Evolutionary conservation across 2,113 vertebrate genomes (phyloP), one percentile per base, ranked within the genome.

Genomic region (Cebidichthys violaceus): DNA sequence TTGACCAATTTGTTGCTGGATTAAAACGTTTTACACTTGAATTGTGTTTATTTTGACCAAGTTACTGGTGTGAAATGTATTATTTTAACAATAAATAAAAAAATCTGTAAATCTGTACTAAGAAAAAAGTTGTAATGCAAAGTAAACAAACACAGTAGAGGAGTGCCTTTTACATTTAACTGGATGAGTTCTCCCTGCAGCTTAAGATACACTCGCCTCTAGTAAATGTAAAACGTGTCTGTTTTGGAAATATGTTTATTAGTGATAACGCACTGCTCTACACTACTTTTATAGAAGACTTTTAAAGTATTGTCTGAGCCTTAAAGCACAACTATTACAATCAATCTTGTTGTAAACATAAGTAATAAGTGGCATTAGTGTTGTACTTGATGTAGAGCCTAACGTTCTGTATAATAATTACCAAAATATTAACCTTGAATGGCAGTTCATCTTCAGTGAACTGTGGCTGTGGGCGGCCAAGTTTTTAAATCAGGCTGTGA

Each of bases 201-300:
- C 24, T 37, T 29, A 9, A 67, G 14, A 45, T 5, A 27, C 39
- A 45, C 14, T 43, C 2, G 1, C 13, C 27, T 37, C 14, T 27
- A 57, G 35, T 29, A 22, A 31, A 61, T 24, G 7, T 22, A 29
- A 39, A 29, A 29, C 1, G 1, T 29, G 37, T 37, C 8, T 39
- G 4, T 37, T 62, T 62, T 75, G 14, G 22, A 74, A 50, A 74
- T 61, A 59, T 37, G 69, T 39, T 39, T 11, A 71, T 55, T 24
- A 5, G 14, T 24, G n/a, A 43, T 43, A 31, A 59, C 31, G 18
- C 27, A 22, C 17, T 61, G 54, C 11, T 54, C 9, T 65, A 29
- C 33, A 14, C 45, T 54, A 60, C 43, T 65, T 50, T 60, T 9
- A 70, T 61, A 31, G 5, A 18, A 47, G n/a, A 9, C 17, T 62